A percentile compares a stretch with the other conserved stretches of the same genome.
Conservation (phyloP, 2,113 vertebrate species). For the Prolemur simus region DNA sequence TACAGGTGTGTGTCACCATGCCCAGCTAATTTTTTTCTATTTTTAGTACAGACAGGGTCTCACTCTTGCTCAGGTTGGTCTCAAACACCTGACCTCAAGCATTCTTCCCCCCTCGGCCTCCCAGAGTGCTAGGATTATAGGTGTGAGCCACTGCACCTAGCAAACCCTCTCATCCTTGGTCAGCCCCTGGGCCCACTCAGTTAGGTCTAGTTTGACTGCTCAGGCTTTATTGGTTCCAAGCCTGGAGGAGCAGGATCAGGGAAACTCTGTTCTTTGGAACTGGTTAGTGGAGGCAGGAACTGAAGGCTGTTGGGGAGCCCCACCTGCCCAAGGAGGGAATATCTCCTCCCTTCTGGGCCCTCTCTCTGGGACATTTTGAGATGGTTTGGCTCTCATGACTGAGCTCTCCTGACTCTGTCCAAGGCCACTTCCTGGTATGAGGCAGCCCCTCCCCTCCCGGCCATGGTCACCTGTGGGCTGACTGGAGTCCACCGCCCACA, state of each 20-base stretch:
- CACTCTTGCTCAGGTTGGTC: too few relatives aligned
- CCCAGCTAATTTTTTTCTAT: too few relatives aligned
- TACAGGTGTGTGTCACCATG: too few relatives aligned
- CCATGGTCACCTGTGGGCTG: background rate
- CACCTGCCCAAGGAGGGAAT: background rate
- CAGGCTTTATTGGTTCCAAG: background rate
- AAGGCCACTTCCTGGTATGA: background rate
- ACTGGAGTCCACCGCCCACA: background rate
- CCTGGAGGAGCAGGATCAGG: background rate
- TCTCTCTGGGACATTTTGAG: slow-evolving; percentile 25
- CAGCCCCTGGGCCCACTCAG: background rate
- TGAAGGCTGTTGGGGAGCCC: background rate
- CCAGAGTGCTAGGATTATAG: too few relatives aligned
- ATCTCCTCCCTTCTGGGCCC: background rate
- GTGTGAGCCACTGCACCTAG: too few relatives aligned
- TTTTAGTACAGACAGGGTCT: too few relatives aligned
- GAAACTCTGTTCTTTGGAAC: background rate
- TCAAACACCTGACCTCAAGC: too few relatives aligned
- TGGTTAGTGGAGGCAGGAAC: background rate
- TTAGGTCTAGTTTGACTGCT: background rate
- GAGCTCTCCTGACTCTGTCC: background rate
- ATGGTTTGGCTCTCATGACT: background rate
- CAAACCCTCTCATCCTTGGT: background rate
- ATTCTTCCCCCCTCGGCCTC: too few relatives aligned
- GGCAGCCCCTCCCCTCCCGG: background rate